Evolutionary conservation across 2,113 vertebrate genomes (phyloP).

Genomic region (zebrafish (Danio rerio)): DNA sequence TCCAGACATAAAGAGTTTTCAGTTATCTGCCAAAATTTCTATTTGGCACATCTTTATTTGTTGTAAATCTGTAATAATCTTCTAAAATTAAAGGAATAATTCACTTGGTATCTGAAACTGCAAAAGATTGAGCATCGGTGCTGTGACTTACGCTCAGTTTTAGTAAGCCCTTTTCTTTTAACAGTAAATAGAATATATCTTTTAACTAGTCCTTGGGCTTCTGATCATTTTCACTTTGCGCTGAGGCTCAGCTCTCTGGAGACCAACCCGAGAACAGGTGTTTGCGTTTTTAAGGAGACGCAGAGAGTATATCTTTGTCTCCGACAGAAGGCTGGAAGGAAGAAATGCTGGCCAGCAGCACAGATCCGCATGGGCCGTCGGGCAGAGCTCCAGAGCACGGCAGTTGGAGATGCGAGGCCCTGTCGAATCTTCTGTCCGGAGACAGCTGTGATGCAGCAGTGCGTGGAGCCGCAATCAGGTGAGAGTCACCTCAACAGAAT

Average conservation of each 20-base stretch:
- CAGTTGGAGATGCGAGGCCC: constrained; percentile 76
- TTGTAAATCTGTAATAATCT: background rate
- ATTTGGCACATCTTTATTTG: background rate
- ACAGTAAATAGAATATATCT: constrained; percentile 7
- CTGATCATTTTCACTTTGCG: constrained; percentile 4
- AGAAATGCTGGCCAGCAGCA: constrained; percentile 73
- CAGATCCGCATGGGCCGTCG: constrained; percentile 41
- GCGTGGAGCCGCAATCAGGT: constrained; percentile 87
- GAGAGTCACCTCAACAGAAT: constrained; percentile 77
- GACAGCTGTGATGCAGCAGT: constrained; percentile 91
- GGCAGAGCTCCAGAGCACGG: constrained; percentile 84
- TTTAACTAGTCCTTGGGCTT: background rate
- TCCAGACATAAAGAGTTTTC: background rate
- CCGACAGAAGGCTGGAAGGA: constrained; percentile 54
- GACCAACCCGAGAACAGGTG: constrained; percentile 17
- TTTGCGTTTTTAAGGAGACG: constrained; percentile 13
- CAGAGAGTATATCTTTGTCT: constrained; percentile 42
- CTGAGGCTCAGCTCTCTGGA: constrained; percentile 20
- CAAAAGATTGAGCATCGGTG: background rate
- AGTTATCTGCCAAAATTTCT: background rate
- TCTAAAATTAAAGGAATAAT: background rate
- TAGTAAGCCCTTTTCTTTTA: constrained; percentile 7
- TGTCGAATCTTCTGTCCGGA: constrained; percentile 81
- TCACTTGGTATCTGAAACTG: background rate
- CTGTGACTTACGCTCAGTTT: background rate